Evolutionary conservation across 2,888 invertebrate species (phyloP).

Genomic region (Harpalus rubripes): DNA sequence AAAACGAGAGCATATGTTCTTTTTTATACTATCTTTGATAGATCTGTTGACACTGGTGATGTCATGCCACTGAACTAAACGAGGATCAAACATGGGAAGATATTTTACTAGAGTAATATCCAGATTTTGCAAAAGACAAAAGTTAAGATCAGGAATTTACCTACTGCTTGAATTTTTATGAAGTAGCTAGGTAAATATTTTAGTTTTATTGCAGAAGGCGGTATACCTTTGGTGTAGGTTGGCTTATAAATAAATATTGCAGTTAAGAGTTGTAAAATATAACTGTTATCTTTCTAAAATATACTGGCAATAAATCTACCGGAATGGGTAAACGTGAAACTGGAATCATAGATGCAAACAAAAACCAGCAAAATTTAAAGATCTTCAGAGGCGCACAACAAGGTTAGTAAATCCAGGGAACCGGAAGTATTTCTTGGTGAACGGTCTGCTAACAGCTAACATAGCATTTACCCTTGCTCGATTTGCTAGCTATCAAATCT

Average conservation of each 20-base stretch:
- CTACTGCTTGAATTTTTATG: background rate
- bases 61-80: slow-evolving; percentile 7
- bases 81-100: slow-evolving; percentile 18
- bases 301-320: background rate
- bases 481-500: too few relatives aligned
- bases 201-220: slow-evolving; percentile 15
- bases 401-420: too few relatives aligned
- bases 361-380: too few relatives aligned
- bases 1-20: slow-evolving; percentile 55
- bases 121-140: background rate
- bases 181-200: slow-evolving; percentile 37
- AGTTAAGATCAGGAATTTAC: background rate
- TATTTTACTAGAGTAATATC: background rate
- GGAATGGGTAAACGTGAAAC: background rate
- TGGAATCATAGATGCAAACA: background rate
- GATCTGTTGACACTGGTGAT: slow-evolving; percentile 57
- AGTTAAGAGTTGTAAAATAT: slow-evolving; percentile 9
- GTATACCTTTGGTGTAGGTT: background rate
- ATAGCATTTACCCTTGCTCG: too few relatives aligned
- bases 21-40: slow-evolving; percentile 50
- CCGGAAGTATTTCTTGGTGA: too few relatives aligned
- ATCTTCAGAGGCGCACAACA: too few relatives aligned
- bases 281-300: slow-evolving; percentile 39
- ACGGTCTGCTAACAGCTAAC: too few relatives aligned
- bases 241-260: slow-evolving; percentile 40